Base-by-base conservation (phyloP, 2,113 vertebrate species). In the Merops nubicus region DNA sequence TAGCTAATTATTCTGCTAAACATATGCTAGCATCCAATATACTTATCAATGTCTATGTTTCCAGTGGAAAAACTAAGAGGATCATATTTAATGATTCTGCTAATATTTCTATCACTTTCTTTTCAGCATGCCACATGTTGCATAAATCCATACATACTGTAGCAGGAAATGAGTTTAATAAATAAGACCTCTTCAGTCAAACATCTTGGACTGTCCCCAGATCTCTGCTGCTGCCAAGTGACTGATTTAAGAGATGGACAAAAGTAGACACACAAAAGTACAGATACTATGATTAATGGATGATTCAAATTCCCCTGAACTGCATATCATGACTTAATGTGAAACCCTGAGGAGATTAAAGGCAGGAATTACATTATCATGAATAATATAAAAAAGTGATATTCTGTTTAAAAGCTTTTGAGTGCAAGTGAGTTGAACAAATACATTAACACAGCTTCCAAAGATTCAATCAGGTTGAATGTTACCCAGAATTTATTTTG, bases 241-340 rank as follows among this genome's bases (percentile, higher is more conserved):
- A 98, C 98, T 99, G 99, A 99, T 98, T 99, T 98, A 98, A 99
- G 98, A 99, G 99, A 99, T 97, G 98, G 99, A 99, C 98, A 98
- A 98, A 98, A 98, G 98, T 91, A 98, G 98, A 98, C 98, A 98
- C 97, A 97, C 98, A 97, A 86, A 99, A 98, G 93, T 98, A 98
- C 97, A 99, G 98, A 98, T 97, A 96, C 97, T 93, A 96, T 98
- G 98, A 99, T 99, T 99, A 99, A 99, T 98, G 98, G 98, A 97
- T 95, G 97, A 98, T 98, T 97, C 97, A 98, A 98, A 98, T 98
- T 98, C 97, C 97, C 98, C 98, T 98, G 98, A 98, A 99, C 98
- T 95, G 93, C 97, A 95, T 98, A 99, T 99, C 98, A 99, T 98
- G 98, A 98, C 98, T 99, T 98, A 99, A 99, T 97, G 97, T 98